Percentiles rank a stretch among this genome's conserved stretches.
Evolutionary conservation across 1,140 invertebrate species (phyloP).

Genomic region (Drosophila arizonae): DNA sequence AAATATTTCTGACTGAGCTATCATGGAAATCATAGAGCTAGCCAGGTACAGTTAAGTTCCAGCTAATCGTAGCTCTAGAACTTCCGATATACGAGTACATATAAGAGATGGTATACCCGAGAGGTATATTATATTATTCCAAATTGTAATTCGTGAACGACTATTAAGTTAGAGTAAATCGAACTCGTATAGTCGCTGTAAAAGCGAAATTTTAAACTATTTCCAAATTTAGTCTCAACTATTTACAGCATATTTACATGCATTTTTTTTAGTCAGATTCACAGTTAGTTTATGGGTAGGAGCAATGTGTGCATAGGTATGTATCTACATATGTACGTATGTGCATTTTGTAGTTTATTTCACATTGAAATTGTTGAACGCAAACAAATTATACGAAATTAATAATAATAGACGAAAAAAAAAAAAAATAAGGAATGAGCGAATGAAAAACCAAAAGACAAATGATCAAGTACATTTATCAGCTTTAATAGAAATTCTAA

Average conservation of each 20-base stretch:
- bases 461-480: constrained; percentile 75
- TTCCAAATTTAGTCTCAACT: constrained; percentile 31
- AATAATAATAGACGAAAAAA: constrained; percentile 30
- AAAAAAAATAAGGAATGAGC: not conserved
- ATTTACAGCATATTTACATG: constrained; percentile 38
- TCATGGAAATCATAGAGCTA: not conserved
- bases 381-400: constrained; percentile 74
- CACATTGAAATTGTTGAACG: constrained; percentile 71
- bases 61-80: no score
- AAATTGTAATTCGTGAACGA: no score
- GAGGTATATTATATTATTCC: no score
- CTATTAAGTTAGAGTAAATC: constrained; percentile 9
- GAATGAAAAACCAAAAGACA: constrained; percentile 18
- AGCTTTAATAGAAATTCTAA: constrained; percentile 80
- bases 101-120: no score
- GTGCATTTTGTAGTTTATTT: constrained; percentile 70
- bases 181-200: constrained; percentile 1
- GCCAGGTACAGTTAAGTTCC: no score
- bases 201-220: constrained; percentile 33
- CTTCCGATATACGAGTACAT: no score
- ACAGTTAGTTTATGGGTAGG: constrained; percentile 3
- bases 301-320: not conserved
- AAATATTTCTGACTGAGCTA: not conserved
- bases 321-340: not conserved
- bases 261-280: constrained; percentile 19